phyloP scores from a whole-genome alignment of 2,888 invertebrate species.

The Hesperia comma region DNA sequence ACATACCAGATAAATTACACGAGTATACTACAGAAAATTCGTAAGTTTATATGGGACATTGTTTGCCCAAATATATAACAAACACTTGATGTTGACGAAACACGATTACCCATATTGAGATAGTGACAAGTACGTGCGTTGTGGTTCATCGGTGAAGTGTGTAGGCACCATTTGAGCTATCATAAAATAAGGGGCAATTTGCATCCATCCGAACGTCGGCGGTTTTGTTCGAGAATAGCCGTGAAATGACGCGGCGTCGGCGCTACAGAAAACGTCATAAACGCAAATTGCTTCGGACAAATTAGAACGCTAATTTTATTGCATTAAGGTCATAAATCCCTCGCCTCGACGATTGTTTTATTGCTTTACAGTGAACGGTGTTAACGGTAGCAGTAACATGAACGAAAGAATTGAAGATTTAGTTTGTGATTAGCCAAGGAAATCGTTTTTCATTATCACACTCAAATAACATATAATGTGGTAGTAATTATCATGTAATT shows the following conservation, averaged over 20 bases:
- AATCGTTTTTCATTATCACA: slow-evolving; percentile 43
- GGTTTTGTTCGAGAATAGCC: slow-evolving; percentile 64
- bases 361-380: slow-evolving; percentile 64
- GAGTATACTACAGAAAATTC: too few relatives aligned
- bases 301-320: slow-evolving; percentile 79
- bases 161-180: slow-evolving; percentile 48
- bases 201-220: slow-evolving; percentile 60
- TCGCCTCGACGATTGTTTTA: slow-evolving; percentile 67
- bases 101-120: too few relatives aligned
- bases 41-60: too few relatives aligned
- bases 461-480: neutral
- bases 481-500: neutral
- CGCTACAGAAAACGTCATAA: slow-evolving; percentile 67
- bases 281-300: slow-evolving; percentile 70
- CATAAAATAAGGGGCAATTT: slow-evolving; percentile 78
- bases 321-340: slow-evolving; percentile 73
- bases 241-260: slow-evolving; percentile 73
- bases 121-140: too few relatives aligned
- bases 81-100: too few relatives aligned
- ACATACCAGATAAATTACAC: too few relatives aligned
- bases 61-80: too few relatives aligned
- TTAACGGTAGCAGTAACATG: slow-evolving; percentile 67
- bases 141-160: slow-evolving; percentile 12
- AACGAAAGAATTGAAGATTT: slow-evolving; percentile 40
- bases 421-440: slow-evolving; percentile 41